These are phyloP conservation scores for Telmatherina bonti DNA, from an alignment of 2,797 vertebrate species.

Conservation along the genomic window DNA sequence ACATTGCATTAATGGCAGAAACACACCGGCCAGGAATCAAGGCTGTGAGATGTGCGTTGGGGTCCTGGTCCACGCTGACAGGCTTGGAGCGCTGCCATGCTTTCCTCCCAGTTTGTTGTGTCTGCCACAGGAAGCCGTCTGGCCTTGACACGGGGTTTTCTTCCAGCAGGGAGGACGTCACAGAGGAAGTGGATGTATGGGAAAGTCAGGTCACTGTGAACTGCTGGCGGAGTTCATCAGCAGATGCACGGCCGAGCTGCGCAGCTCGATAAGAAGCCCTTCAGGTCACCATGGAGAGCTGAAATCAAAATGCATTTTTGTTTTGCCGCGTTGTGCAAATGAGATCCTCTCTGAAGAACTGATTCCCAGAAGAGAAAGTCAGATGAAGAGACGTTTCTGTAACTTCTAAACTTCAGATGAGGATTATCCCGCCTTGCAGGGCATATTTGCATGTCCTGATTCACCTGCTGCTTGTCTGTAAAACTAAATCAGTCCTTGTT, in stretches of 20 bases:
- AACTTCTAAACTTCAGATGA: too few species aligned
- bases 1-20: neutral
- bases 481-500: neutral
- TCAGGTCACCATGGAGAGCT: neutral
- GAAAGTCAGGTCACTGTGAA: slow-evolving; percentile 46
- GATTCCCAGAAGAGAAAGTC: neutral
- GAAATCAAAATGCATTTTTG: neutral
- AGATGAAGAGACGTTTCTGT: neutral
- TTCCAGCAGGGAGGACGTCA: slow-evolving; percentile 27
- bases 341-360: neutral
- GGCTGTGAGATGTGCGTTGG: too few species aligned
- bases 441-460: too few species aligned
- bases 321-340: neutral
- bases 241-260: neutral
- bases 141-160: slow-evolving; percentile 50
- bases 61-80: neutral
- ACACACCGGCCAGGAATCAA: neutral
- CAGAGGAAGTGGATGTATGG: slow-evolving; percentile 45
- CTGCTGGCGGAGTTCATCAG: slow-evolving; percentile 18
- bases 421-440: too few species aligned
- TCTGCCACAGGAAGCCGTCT: slow-evolving; percentile 60
- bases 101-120: slow-evolving; percentile 52
- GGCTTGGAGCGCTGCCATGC: neutral
- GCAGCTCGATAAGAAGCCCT: too few species aligned
- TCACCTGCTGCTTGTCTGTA: neutral